Evolutionary conservation across 2,113 vertebrate genomes (phyloP).

Genomic region (Aramus guarauna): DNA sequence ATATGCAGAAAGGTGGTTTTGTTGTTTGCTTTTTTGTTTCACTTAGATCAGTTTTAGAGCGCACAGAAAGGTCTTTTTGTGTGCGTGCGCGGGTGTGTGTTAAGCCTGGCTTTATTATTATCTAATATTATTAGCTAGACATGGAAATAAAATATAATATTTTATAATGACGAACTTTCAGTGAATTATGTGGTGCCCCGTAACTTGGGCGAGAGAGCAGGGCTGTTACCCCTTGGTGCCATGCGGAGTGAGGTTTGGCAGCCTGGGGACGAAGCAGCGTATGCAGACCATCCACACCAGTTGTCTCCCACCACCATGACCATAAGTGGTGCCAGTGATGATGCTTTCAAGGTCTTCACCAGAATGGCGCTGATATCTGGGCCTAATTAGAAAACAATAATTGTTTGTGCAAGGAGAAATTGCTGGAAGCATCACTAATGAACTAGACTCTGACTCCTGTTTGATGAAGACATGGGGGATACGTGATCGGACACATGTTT

Average conservation of each 20-base stretch:
- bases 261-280: background rate
- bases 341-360: background rate
- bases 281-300: rapidly evolving
- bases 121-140: background rate
- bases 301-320: rapidly evolving
- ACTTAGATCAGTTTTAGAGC: background rate
- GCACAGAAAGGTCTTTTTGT: background rate
- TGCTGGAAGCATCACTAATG: background rate
- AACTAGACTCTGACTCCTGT: background rate
- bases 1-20: background rate
- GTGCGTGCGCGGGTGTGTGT: background rate
- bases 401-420: background rate
- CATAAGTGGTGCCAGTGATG: background rate
- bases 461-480: rapidly evolving
- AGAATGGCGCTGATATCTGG: background rate
- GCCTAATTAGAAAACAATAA: background rate
- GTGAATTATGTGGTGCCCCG: rapidly evolving
- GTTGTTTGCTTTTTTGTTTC: background rate
- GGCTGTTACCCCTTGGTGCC: too few relatives aligned
- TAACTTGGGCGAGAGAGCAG: background rate
- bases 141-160: background rate
- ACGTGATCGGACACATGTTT: rapidly evolving
- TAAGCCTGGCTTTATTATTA: background rate
- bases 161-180: background rate
- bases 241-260: background rate